Evolutionary conservation across 2,888 invertebrate species (phyloP), one percentile per base, ranked within the genome.

Genomic region (Calephelis perditalis): DNA sequence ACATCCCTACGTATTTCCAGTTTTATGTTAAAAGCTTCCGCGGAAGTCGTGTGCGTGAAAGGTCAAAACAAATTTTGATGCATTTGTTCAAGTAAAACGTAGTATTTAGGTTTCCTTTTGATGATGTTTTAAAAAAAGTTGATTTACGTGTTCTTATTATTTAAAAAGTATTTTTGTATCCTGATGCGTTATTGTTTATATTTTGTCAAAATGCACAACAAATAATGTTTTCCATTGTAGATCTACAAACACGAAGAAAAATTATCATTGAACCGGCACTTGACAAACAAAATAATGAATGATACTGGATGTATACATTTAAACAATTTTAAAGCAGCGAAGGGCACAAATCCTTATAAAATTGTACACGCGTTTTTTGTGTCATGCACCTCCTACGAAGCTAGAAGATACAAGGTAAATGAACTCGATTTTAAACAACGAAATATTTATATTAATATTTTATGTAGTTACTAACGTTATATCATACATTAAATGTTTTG

Each of bases 331-430:
- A 96, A 96, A 92, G 93, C 93, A 75, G 92, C 93, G 59, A 94
- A 94, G 82, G 96, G 96, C 72, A 92, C 93, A 67, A 92, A 93
- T 80, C 93, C 94, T 57, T 95, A 94, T 81, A 93, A 92, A 87
- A 92, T 97, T 73, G 95, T 98, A 73, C 96, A 97, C 90, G 94
- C 95, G 68, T 96, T 95, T 87, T 97, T 98, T 84, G 95, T 96
- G 62, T 94, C 96, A 68, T 95, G 96, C 81, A 94, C 96, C 61
- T 94, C 96, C 66, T 92, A 92, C 71, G 96, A 96, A 86, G 95
- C 96, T 69, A 93, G 96, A 73, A 93, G 94, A 83, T 94, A 95
- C 75, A 97, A 97, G 95, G 97, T 97, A 77, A 77, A 77, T 68
- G 64, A 65, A 65, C 59, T 59, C 45, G 11, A n/a, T 44, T 54